Evolutionary conservation across 2,888 invertebrate species (phyloP).

Genomic region (Ichneumon xanthorius): DNA sequence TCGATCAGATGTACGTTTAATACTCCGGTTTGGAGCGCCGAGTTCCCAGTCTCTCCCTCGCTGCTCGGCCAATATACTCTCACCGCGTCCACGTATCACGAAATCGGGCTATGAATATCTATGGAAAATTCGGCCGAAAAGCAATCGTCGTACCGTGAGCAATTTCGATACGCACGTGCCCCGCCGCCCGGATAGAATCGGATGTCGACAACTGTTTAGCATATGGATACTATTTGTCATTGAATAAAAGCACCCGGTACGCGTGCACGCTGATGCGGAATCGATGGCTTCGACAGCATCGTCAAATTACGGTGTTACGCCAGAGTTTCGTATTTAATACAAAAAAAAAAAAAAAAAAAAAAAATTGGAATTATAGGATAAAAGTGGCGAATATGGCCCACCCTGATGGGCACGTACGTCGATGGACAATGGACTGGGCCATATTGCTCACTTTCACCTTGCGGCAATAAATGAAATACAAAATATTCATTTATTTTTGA

Average conservation of each 20-base stretch:
- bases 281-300: constrained; percentile 6
- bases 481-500: no score
- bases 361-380: background rate
- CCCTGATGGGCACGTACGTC: no score
- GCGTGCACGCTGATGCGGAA: background rate
- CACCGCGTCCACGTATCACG: background rate
- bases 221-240: constrained; percentile 45
- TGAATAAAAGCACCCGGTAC: constrained; percentile 24
- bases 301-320: background rate
- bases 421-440: no score
- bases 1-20: background rate
- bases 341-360: background rate
- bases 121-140: constrained; percentile 23
- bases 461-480: no score
- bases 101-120: background rate
- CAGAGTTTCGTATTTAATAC: constrained; percentile 2
- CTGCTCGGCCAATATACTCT: background rate
- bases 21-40: background rate
- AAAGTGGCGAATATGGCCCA: no score
- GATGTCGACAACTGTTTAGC: constrained; percentile 39
- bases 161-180: constrained; percentile 19
- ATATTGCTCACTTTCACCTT: no score
- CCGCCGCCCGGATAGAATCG: background rate
- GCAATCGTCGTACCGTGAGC: constrained; percentile 20
- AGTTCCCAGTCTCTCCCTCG: background rate